Evolutionary conservation across 2,113 vertebrate genomes (phyloP), one percentile per base, ranked within the genome.

Genomic region (Chelonoidis abingdonii): DNA sequence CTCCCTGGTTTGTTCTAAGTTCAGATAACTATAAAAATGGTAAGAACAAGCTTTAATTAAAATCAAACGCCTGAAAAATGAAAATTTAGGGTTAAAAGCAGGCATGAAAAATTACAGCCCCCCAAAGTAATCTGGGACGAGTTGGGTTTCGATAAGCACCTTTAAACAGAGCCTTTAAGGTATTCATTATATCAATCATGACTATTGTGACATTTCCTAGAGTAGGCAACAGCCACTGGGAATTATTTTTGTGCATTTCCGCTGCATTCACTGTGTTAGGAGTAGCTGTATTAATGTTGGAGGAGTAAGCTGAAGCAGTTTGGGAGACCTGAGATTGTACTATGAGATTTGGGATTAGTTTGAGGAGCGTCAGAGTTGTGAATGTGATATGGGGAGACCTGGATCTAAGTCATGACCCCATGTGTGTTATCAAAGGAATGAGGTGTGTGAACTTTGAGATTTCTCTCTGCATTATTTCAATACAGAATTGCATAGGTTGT

Each of bases 101-200:
- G 0, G 1, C 6, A 27, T 52, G 52, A 88, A 85, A 56, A 89
- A 76, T 86, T 75, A 57, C 80, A 79, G 86, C 65, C 59, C 47
- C 14, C 52, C 80, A 94, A 83, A 21, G 89, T 84, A 86, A 94
- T 82, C 87, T 92, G 84, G 80, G 54, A 84, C 87, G 84, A 87
- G 21, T 29, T 89, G 0, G 35, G 62, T 35, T 69, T 69, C 1
- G 16, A 69, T 35, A 35, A 65, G 35, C 62, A 69, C 31, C 16
- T n/a, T 69, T 69, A 69, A 35, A 35, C 35, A 69, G 35, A 21
- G 29, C 14, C 13, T 62, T 62, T 17, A 62, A 16, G 29, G 7
- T 62, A 62, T 62, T 62, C 29, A 31, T 35, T 62, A 62, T 62
- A 35, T 62, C 59, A 62, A 8, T 29, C 14, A 3, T 35, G 59